Base-by-base conservation (phyloP, 2,888 invertebrate genomes). In the Drosophila phalerata region DNA sequence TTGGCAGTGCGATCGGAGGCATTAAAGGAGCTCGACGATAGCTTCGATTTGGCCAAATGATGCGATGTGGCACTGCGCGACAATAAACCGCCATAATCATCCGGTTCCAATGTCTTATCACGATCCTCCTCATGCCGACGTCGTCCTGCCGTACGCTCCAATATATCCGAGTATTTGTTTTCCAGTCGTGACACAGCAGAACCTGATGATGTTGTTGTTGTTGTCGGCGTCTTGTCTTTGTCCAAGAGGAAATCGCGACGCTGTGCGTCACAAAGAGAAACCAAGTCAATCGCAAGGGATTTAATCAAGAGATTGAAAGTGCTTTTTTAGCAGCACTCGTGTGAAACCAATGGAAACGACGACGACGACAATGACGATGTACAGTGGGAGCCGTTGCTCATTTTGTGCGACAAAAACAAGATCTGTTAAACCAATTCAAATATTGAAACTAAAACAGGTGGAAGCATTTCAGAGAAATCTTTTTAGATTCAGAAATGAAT, bases 131-230 rank as follows among this genome's bases (percentile, higher is more conserved):
- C 91, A 19, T 88, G 83, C 30, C 94, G 94, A 51, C 93, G 93
- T 79, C 94, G 93, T 72, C 94, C 94, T 28, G 96, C 95, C 79
- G 96, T 95, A 88, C 94, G 94, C 89, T 96, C 96, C 84, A 97
- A 93, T 22, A 96, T 95, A 17, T 96, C 94, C 1, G 96, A 95
- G 92, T 96, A 96, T 92, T 97, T 97, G 90, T 97, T 96, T 93
- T 96, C 96, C 83, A 96, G 93, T 17, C 96, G 95, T 70, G 94
- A 95, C 56, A 96, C 94, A 28, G 96, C 95, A 48, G 91, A 94
- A 90, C 79, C 66, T 53, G 13, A 2, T 13, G 11, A 2, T 13
- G 34, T 34, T 13, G 34, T 5, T 34, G 34, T 13, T 34, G 34
- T 34, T 13, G 88, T 86, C 37, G 93, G 92, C 34, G 93, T 92